phyloP scores from a whole-genome alignment of 2,888 invertebrate genomes.

The Trissolcus brochymenae region DNA sequence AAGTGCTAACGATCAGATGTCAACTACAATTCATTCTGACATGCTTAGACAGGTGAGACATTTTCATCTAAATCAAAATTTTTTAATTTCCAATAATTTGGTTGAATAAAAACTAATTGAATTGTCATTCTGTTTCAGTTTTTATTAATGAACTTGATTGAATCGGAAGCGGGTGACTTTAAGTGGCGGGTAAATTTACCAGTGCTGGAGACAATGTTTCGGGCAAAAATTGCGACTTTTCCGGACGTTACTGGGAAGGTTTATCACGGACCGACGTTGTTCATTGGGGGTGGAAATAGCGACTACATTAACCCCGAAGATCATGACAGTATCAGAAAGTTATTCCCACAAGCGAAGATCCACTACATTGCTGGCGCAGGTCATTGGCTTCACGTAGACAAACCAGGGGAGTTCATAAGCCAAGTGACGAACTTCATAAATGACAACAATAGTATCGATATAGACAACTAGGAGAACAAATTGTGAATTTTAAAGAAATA shows the following conservation, averaged over 20 bases:
- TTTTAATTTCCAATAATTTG: neutral
- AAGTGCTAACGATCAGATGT: slow-evolving; percentile 82
- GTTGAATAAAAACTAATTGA: neutral
- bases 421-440: slow-evolving; percentile 81
- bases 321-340: slow-evolving; percentile 80
- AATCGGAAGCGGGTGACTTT: slow-evolving; percentile 80
- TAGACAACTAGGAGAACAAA: slow-evolving; percentile 10
- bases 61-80: neutral
- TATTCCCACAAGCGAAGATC: slow-evolving; percentile 86
- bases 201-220: slow-evolving; percentile 82
- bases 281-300: slow-evolving; percentile 90
- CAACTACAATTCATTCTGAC: slow-evolving; percentile 79
- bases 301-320: slow-evolving; percentile 84
- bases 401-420: slow-evolving; percentile 87
- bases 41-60: slow-evolving; percentile 77
- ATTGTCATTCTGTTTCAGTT: slow-evolving; percentile 78
- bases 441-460: slow-evolving; percentile 33
- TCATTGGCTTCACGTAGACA: slow-evolving; percentile 96
- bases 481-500: slow-evolving; percentile 21
- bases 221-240: slow-evolving; percentile 81
- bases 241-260: slow-evolving; percentile 76
- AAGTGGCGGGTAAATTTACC: slow-evolving; percentile 90
- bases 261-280: slow-evolving; percentile 85
- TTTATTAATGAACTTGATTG: slow-evolving; percentile 90
- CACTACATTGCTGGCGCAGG: slow-evolving; percentile 87